These are phyloP conservation scores for Ctena decussata DNA, from an alignment of 2,888 invertebrate species.

Conservation along the genomic window DNA sequence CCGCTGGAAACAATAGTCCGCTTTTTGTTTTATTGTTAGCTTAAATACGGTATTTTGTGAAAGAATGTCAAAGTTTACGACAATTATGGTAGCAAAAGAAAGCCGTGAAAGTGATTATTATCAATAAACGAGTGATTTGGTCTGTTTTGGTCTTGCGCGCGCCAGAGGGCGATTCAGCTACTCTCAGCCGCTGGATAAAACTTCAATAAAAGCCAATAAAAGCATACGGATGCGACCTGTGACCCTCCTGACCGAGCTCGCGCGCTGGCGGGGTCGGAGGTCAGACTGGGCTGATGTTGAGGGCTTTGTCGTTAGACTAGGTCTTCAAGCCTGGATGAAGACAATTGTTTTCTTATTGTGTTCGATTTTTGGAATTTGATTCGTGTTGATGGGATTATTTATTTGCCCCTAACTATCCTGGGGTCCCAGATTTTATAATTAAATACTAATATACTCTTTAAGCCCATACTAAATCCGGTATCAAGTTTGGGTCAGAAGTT, in stretches of 20 bases:
- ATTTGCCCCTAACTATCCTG: constrained; percentile 38
- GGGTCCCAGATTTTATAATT: constrained; percentile 52
- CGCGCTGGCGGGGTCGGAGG: constrained; percentile 53
- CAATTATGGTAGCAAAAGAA: too few species aligned
- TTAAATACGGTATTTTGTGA: too few species aligned
- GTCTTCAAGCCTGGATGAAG: not conserved
- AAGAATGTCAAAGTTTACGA: too few species aligned
- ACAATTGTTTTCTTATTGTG: not conserved
- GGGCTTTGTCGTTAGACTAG: not conserved
- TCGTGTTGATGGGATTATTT: constrained; percentile 47
- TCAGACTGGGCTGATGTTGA: not conserved
- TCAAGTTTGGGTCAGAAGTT: not conserved
- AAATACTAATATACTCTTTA: constrained; percentile 46
- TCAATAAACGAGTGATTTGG: constrained; percentile 45
- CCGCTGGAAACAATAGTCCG: too few species aligned
- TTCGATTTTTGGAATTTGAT: not conserved
- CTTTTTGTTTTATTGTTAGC: too few species aligned
- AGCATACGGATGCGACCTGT: constrained; percentile 43
- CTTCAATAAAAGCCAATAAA: constrained; percentile 45
- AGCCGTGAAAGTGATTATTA: too few species aligned
- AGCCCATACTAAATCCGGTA: constrained; percentile 7
- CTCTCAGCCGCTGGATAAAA: not conserved
- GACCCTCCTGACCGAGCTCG: constrained; percentile 47
- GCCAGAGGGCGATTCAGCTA: constrained; percentile 22
- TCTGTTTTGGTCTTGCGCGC: constrained; percentile 38